phyloP scores from a whole-genome alignment of 2,113 vertebrate species.

The Clarias batrachus region DNA sequence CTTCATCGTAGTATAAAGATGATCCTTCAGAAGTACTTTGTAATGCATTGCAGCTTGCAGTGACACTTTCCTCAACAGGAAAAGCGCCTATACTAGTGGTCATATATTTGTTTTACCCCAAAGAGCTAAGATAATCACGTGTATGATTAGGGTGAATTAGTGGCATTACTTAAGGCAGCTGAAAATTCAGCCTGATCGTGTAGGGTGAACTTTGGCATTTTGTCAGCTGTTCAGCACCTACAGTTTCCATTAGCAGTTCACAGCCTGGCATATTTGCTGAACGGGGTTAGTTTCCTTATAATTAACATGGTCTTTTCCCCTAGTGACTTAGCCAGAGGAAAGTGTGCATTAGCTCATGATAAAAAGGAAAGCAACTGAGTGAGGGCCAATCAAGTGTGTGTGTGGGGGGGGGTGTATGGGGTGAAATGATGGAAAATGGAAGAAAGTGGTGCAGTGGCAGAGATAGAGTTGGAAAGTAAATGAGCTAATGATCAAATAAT shows the following conservation, averaged over 20 bases:
- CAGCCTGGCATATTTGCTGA: conserved; percentile 48
- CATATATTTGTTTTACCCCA: neutral
- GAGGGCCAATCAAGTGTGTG: neutral
- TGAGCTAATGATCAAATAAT: neutral
- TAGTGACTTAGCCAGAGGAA: conserved; percentile 49
- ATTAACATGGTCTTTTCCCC: conserved; percentile 49
- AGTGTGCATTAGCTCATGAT: conserved; percentile 51
- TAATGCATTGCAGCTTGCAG: neutral
- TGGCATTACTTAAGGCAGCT: neutral
- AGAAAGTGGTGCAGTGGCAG: neutral
- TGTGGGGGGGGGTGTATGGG: neutral
- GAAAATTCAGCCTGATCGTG: neutral
- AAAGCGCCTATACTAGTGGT: neutral
- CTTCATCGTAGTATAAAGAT: neutral
- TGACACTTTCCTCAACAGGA: neutral
- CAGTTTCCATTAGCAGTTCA: conserved; percentile 53
- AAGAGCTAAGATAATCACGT: neutral
- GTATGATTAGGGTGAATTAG: neutral
- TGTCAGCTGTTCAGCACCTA: conserved; percentile 18
- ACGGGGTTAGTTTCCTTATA: conserved; percentile 50
- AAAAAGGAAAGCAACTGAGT: neutral
- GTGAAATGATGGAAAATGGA: conserved; percentile 24
- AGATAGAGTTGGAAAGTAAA: neutral
- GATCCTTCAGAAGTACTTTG: neutral
- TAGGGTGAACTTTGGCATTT: conserved; percentile 38